These are phyloP conservation scores for Myopa tessellatipennis DNA, from an alignment of 2,888 invertebrate genomes.

Conservation along the genomic window DNA sequence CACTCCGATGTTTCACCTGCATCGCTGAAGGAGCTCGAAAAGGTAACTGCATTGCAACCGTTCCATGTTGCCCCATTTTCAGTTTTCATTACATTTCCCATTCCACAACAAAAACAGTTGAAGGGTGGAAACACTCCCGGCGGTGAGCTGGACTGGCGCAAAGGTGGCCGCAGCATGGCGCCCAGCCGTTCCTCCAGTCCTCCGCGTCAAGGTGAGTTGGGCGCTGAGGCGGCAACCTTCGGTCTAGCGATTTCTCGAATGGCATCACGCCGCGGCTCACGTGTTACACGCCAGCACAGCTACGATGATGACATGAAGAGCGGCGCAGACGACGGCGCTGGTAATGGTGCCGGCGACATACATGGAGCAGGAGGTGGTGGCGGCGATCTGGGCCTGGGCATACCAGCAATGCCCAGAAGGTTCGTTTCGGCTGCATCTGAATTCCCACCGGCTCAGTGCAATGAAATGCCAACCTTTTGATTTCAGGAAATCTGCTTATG, in stretches of 20 bases:
- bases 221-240: slow-evolving; percentile 53
- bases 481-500: slow-evolving; percentile 77
- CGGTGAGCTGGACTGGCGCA: slow-evolving; percentile 71
- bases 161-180: slow-evolving; percentile 73
- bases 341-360: slow-evolving; percentile 51
- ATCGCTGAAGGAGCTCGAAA: slow-evolving; percentile 87
- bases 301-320: slow-evolving; percentile 82
- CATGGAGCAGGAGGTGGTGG: slow-evolving; percentile 53
- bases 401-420: slow-evolving; percentile 82
- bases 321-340: slow-evolving; percentile 50
- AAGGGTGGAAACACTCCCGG: slow-evolving; percentile 74
- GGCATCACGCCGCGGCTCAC: slow-evolving; percentile 72
- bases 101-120: slow-evolving; percentile 68
- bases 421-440: slow-evolving; percentile 51
- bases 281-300: slow-evolving; percentile 81
- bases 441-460: neutral
- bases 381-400: slow-evolving; percentile 72
- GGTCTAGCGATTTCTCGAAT: slow-evolving; percentile 65
- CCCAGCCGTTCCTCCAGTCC: slow-evolving; percentile 74
- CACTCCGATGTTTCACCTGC: slow-evolving; percentile 91
- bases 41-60: slow-evolving; percentile 71
- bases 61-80: neutral
- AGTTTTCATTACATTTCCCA: neutral
- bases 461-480: neutral
- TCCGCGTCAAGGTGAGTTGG: slow-evolving; percentile 67